Evolutionary conservation across 2,888 invertebrate species (phyloP), one percentile per base, ranked within the genome.

Genomic region (Heteropelma amictum): DNA sequence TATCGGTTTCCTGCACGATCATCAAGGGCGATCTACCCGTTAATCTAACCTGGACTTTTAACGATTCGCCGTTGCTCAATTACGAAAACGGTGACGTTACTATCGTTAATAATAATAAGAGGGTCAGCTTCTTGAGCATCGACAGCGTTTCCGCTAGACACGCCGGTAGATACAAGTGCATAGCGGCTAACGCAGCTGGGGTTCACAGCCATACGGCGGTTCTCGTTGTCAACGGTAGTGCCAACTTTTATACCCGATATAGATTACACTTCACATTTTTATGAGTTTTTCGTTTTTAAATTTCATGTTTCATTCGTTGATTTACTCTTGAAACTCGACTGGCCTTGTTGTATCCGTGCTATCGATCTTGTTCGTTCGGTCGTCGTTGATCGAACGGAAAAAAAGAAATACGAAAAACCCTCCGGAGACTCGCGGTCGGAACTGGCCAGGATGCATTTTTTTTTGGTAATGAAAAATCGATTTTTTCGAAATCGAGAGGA

Each of bases 21-120:
- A 90, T 91, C 79, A 92, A 92, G 81, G 93, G 94, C 28, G 94
- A 94, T 85, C 86, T 87, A 51, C 91, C 91, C 56, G 91, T 96
- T 72, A 92, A 91, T 79, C 93, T 96, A 71, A 91, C 91, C 58
- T 96, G 96, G 96, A 92, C 92, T 83, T 93, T 94, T 87, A 94
- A 95, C 88, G 91, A 92, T 80, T 88, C 90, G 87, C 91, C 91
- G 76, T 88, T 89, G 70, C 49, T 47, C 60, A 80, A 82, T 74
- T 79, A 83, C 60, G 81, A 80, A 73, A 90, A 91, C 82, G 88
- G 91, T 83, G 93, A 93, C 85, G 92, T 93, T 86, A 90, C 93
- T 84, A 91, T 92, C 89, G 92, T 94, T 78, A 92, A 92, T 87
- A 92, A 92, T 87, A 93, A 92, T 84, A 92, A 92, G 84, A 91